Percentiles rank a stretch among this genome's conserved stretches.
Evolutionary conservation across 2,797 vertebrate genomes (phyloP).

Genomic region (Danio aesculapii): DNA sequence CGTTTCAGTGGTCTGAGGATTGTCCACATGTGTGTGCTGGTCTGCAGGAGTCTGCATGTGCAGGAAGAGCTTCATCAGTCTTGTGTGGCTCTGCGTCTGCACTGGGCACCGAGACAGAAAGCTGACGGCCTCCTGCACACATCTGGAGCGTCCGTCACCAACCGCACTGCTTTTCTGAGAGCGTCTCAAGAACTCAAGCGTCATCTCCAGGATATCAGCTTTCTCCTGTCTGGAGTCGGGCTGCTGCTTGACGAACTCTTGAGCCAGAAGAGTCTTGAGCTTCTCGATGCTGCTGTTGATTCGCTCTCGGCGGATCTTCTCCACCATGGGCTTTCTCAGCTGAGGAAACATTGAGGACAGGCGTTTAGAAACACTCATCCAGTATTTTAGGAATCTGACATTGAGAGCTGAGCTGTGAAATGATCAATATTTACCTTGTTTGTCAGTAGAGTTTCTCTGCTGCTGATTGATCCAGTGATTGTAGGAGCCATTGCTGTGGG

Average conservation of each 20-base stretch:
- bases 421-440: constrained; percentile 76
- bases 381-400: not conserved
- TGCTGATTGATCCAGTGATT: constrained; percentile 69
- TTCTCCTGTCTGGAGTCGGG: constrained; percentile 70
- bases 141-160: constrained; percentile 82
- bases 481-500: constrained; percentile 78
- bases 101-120: constrained; percentile 82
- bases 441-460: constrained; percentile 74
- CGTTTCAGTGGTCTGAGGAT: constrained; percentile 68
- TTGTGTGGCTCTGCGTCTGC: constrained; percentile 75
- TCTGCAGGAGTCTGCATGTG: constrained; percentile 67
- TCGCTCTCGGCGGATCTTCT: constrained; percentile 84
- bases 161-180: constrained; percentile 68
- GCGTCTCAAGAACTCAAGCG: constrained; percentile 76
- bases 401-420: not conserved
- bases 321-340: constrained; percentile 87
- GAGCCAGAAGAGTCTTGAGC: constrained; percentile 81
- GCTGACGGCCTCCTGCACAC: constrained; percentile 82
- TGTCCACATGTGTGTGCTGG: constrained; percentile 49
- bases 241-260: constrained; percentile 76
- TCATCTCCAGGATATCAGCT: constrained; percentile 66
- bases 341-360: constrained; percentile 64
- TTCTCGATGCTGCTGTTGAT: constrained; percentile 84
- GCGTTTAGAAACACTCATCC: constrained; percentile 15
- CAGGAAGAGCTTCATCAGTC: constrained; percentile 82